phyloP scores from a whole-genome alignment of 2,113 vertebrate species.

The Lanius ludovicianus region DNA sequence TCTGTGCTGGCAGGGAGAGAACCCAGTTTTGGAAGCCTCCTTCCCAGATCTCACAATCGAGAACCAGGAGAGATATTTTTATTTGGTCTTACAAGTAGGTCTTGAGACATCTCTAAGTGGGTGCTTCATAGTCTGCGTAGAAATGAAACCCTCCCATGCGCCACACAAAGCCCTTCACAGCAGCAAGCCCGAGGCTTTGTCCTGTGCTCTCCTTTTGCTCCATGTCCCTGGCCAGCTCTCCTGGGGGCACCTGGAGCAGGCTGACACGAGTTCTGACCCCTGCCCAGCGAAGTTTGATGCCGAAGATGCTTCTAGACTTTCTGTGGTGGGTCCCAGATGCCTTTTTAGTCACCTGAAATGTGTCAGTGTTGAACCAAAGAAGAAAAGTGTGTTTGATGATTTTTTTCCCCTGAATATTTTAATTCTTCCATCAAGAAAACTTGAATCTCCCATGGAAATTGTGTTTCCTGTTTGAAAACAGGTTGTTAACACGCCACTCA shows the following conservation, averaged over 20 bases:
- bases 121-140: neutral
- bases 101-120: neutral
- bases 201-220: neutral
- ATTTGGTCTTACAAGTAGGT: conserved; percentile 47
- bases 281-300: neutral
- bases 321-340: neutral
- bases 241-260: neutral
- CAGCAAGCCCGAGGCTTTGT: neutral
- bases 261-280: neutral
- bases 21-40: conserved; percentile 13
- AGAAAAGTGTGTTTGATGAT: neutral
- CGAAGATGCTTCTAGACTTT: neutral
- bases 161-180: neutral
- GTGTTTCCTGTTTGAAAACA: conserved; percentile 1
- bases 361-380: neutral
- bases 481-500: neutral
- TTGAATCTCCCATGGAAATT: conserved; percentile 19
- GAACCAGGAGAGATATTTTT: neutral
- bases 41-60: neutral
- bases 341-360: neutral
- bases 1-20: neutral
- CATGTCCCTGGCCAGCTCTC: neutral
- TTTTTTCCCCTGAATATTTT: neutral
- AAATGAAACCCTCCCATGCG: neutral
- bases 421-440: neutral